Percentiles rank a stretch among this genome's conserved stretches.
These are phyloP conservation scores for Dipodomys ordii DNA, from an alignment of 2,113 vertebrate genomes.

Conservation along the genomic window DNA sequence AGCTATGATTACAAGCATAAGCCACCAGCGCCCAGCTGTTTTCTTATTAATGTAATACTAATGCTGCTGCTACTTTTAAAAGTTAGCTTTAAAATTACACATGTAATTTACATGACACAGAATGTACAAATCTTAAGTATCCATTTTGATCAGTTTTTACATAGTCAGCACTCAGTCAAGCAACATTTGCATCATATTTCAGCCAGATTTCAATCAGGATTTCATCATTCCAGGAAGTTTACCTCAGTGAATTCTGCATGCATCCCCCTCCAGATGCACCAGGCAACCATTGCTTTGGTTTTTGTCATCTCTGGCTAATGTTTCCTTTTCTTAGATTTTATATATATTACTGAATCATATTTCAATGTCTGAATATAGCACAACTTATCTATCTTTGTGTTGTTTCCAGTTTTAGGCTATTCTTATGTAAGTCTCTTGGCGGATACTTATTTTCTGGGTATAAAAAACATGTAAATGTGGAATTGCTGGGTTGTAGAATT, in stretches of 20 bases:
- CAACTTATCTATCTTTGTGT: neutral
- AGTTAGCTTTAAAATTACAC: neutral
- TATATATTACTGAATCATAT: neutral
- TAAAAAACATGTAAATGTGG: neutral
- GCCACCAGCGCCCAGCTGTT: neutral
- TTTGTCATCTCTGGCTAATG: constrained; percentile 10
- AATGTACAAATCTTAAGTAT: neutral
- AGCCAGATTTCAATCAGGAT: neutral
- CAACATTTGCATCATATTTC: constrained; percentile 32
- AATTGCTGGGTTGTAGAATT: constrained; percentile 6
- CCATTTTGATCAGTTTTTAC: constrained; percentile 32
- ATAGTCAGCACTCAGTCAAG: constrained; percentile 9
- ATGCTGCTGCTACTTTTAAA: neutral
- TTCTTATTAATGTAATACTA: neutral
- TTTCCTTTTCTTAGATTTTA: constrained; percentile 30
- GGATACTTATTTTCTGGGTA: neutral
- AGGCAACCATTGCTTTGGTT: constrained; percentile 36
- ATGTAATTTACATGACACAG: neutral
- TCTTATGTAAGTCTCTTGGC: neutral
- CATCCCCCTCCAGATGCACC: neutral
- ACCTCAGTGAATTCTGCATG: neutral
- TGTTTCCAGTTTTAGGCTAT: neutral
- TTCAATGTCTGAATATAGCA: neutral
- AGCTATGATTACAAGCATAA: too few relatives aligned
- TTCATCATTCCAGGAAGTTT: constrained; percentile 20